Base-by-base conservation (phyloP, 2,797 vertebrate species). In the Falco cherrug region DNA sequence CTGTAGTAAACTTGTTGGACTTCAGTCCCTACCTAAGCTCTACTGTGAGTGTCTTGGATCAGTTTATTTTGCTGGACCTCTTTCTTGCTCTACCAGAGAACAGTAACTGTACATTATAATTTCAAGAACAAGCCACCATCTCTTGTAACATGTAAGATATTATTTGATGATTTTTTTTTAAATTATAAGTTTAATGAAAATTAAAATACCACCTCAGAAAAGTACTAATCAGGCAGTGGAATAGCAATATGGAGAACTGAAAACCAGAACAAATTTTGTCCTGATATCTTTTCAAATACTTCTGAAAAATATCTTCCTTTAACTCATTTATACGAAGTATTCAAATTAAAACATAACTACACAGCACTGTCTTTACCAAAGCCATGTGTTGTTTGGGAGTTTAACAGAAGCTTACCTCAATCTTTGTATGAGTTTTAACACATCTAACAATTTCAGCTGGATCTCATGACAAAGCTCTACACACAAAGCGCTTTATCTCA, bases 11-110 rank as follows among this genome's bases (percentile, higher is more conserved):
- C 39, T 56, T 93, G 43, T 8, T 76, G 45, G 56, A 90, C 71
- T 92, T 93, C 94, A 87, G 53, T 69, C 59, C 57, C 43, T 95
- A 37, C 67, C 60, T 65, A 77, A 71, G 45, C 37, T 96, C 64
- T 93, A 28, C 31, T 71, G 61, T 63, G 35, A 89, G 18, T 61
- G 45, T 86, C 84, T 84, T 94, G 67, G 93, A 88, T 33, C 11
- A 82, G n/a, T 76, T 90, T 91, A 61, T 89, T 75, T 94, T 90
- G 43, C 71, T 90, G 80, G 41, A 86, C 18, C 7, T 9, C 24
- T 86, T 50, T 71, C 47, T 35, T 95, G 33, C 29, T 81, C 13
- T 85, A 63, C 14, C 21, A 61, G 31, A 63, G 17, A 75, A 93
- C 26, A 73, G 10, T 35, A 78, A 67, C 12, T 50, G 31, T 11